These are phyloP conservation scores for Diorhabda elongata DNA, from an alignment of 1,140 invertebrate genomes.

Conservation along the genomic window DNA sequence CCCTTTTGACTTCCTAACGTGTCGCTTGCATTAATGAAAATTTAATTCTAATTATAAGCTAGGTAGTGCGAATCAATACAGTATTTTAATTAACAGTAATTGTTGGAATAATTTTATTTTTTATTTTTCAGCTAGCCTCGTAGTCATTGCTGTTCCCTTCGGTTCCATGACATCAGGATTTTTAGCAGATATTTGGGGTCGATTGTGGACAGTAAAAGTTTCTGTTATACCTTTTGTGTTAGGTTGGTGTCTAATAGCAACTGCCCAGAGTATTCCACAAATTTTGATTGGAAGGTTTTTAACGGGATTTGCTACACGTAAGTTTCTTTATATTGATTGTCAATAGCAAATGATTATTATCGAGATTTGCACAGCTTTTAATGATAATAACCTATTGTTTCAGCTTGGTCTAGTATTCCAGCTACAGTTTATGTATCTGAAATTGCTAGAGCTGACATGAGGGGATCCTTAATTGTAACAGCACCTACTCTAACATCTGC, in stretches of 20 bases:
- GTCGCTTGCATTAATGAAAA: no score
- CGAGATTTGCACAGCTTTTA: neutral
- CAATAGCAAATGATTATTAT: no score
- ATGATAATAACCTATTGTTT: conserved; percentile 10
- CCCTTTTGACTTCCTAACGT: no score
- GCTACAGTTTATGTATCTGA: conserved; percentile 60
- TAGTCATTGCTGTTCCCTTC: conserved; percentile 54
- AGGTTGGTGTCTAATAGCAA: conserved; percentile 61
- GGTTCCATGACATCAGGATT: conserved; percentile 54
- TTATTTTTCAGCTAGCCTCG: conserved; percentile 50
- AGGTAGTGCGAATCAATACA: no score
- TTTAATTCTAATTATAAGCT: no score
- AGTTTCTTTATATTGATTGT: conserved; percentile 3
- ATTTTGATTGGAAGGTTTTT: conserved; percentile 61
- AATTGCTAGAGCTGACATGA: conserved; percentile 54
- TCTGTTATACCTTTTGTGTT: conserved; percentile 56
- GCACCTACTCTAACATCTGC: conserved; percentile 32
- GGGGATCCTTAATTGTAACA: conserved; percentile 49
- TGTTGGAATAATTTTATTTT: no score
- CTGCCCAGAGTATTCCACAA: conserved; percentile 48
- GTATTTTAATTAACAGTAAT: no score
- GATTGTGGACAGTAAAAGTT: conserved; percentile 58
- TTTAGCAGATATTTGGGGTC: conserved; percentile 59
- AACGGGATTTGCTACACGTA: conserved; percentile 55
- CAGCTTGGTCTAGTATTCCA: conserved; percentile 55